Evolutionary conservation across 2,113 vertebrate species (phyloP).

Genomic region (Ochotona princeps): DNA sequence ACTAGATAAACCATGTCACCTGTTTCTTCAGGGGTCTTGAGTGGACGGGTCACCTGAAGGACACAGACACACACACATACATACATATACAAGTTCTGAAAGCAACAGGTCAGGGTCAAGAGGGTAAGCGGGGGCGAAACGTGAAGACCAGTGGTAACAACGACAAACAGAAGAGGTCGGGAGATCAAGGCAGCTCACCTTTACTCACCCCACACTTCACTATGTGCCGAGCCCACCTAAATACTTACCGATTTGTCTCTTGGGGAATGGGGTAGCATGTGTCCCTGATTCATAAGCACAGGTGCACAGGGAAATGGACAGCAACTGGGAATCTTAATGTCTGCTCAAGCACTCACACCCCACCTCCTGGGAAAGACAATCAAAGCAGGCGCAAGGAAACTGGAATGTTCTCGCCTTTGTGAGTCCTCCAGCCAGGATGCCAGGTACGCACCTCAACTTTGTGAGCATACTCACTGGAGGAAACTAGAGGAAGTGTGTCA

Average conservation of each 20-base stretch:
- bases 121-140: background rate
- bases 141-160: fast-evolving
- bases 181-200: background rate
- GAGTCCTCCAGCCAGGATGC: background rate
- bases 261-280: background rate
- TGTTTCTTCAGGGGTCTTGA: background rate
- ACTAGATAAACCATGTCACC: background rate
- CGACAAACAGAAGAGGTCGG: background rate
- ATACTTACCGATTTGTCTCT: background rate
- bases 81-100: background rate
- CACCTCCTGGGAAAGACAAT: background rate
- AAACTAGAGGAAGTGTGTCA: background rate
- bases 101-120: background rate
- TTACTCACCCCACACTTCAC: background rate
- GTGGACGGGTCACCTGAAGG: background rate
- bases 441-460: background rate
- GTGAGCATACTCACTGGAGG: background rate
- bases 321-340: background rate
- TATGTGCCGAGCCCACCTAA: background rate
- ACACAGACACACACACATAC: background rate
- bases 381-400: background rate
- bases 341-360: background rate
- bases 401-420: background rate
- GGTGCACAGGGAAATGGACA: background rate
- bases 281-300: background rate